A percentile compares a stretch with the other conserved stretches of the same genome.
phyloP scores from a whole-genome alignment of 2,888 invertebrate species.

The Eupithecia insigniata region DNA sequence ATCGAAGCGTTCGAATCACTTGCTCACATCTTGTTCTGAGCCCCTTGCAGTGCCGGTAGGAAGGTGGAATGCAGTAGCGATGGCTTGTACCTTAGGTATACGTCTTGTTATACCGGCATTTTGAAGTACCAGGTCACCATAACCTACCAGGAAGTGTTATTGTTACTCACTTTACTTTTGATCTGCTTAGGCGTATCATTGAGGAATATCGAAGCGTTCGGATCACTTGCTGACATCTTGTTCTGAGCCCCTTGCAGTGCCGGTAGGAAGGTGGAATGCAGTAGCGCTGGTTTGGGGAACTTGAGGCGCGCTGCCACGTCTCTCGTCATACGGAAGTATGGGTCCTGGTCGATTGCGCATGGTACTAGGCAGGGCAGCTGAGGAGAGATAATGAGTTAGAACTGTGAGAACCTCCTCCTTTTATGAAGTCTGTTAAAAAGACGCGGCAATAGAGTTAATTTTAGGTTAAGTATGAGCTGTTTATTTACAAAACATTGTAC shows the following conservation, averaged over 20 bases:
- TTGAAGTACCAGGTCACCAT: conserved; percentile 12
- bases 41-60: conserved; percentile 97
- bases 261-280: conserved; percentile 95
- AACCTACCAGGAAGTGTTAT: conserved; percentile 4
- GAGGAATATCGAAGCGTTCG: conserved; percentile 96
- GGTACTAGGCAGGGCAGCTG: conserved; percentile 90
- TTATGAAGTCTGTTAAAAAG: no score
- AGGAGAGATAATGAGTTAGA: not conserved
- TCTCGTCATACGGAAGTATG: conserved; percentile 99
- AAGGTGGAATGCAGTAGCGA: conserved; percentile 94
- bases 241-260: conserved; percentile 98
- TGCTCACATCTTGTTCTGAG: conserved; percentile 99
- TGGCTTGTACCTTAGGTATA: conserved; percentile 92
- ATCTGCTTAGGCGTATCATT: conserved; percentile 97
- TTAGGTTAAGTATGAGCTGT: no score
- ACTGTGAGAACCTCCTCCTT: no score
- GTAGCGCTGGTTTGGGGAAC: conserved; percentile 92
- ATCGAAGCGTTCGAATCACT: conserved; percentile 97
- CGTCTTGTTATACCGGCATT: not conserved
- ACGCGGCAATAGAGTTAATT: no score
- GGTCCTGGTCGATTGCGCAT: conserved; percentile 99
- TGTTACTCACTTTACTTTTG: conserved; percentile 91
- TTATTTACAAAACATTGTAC: no score
- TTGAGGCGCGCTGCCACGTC: conserved; percentile 98
- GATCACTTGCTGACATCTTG: conserved; percentile 99